Percentiles rank a stretch among this genome's conserved stretches.
Evolutionary conservation across 2,113 vertebrate genomes (phyloP).

Genomic region (Ploceus nigricollis): DNA sequence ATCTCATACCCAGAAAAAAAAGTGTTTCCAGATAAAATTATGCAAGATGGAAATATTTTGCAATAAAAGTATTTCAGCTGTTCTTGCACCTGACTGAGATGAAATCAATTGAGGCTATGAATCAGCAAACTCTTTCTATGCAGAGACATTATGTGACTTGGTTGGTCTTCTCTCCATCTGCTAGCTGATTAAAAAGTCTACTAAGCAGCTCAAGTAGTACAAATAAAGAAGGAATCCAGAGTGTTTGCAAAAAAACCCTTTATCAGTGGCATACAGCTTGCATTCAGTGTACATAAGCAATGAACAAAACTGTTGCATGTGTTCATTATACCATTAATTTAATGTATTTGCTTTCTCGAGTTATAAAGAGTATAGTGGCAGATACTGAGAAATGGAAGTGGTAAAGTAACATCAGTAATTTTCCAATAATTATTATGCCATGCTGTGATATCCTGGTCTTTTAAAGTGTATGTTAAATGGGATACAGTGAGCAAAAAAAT

Average conservation of each 20-base stretch:
- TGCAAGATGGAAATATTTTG: background rate
- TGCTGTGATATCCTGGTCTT: background rate
- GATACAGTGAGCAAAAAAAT: background rate
- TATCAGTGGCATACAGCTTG: background rate
- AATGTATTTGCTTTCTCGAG: background rate
- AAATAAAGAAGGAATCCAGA: background rate
- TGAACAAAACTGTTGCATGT: background rate
- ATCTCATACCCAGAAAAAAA: background rate
- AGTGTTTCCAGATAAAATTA: background rate
- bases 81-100: background rate
- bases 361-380: background rate
- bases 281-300: background rate
- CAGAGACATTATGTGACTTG: background rate
- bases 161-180: conserved; percentile 13
- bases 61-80: conserved; percentile 1
- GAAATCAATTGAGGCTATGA: background rate
- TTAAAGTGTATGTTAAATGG: background rate
- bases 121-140: background rate
- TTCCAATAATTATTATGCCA: background rate
- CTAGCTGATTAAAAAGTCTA: background rate
- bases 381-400: background rate
- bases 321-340: background rate
- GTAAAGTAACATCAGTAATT: background rate
- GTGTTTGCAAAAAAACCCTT: background rate
- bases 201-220: background rate